Evolutionary conservation across 2,888 invertebrate genomes (phyloP).

Genomic region (Heliconius sara): DNA sequence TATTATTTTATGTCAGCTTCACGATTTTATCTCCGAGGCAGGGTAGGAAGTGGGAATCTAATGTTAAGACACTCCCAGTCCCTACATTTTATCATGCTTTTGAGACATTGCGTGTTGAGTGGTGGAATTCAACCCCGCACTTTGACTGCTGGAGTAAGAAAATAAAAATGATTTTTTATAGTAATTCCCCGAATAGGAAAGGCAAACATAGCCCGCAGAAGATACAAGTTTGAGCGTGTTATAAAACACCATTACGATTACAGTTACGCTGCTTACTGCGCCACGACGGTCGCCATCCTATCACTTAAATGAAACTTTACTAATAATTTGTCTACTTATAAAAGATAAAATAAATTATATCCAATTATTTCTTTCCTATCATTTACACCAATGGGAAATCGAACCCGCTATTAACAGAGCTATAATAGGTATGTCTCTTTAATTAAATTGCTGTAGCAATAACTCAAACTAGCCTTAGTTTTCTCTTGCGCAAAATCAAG

Average conservation of each 20-base stretch:
- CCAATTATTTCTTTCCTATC: neutral
- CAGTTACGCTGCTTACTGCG: too few species aligned
- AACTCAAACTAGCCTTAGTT: constrained; percentile 17
- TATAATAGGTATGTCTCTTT: neutral
- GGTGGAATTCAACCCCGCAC: neutral
- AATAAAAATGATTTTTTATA: too few species aligned
- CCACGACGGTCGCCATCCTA: neutral
- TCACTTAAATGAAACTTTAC: neutral
- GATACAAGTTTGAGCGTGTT: too few species aligned
- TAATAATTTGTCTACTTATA: too few species aligned
- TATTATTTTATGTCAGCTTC: neutral
- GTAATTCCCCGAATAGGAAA: too few species aligned
- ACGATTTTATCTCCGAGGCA: neutral
- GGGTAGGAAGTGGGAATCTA: neutral
- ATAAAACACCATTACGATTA: too few species aligned
- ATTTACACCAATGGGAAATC: neutral
- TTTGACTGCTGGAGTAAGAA: too few species aligned
- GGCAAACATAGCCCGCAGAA: too few species aligned
- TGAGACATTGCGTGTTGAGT: neutral
- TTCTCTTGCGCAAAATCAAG: constrained; percentile 17
- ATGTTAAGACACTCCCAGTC: neutral
- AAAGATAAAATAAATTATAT: too few species aligned
- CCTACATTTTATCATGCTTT: neutral
- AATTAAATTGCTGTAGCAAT: constrained; percentile 13
- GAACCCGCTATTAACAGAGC: neutral